These are phyloP conservation scores for Eristalis tenax DNA, from an alignment of 2,888 invertebrate genomes.

Conservation along the genomic window DNA sequence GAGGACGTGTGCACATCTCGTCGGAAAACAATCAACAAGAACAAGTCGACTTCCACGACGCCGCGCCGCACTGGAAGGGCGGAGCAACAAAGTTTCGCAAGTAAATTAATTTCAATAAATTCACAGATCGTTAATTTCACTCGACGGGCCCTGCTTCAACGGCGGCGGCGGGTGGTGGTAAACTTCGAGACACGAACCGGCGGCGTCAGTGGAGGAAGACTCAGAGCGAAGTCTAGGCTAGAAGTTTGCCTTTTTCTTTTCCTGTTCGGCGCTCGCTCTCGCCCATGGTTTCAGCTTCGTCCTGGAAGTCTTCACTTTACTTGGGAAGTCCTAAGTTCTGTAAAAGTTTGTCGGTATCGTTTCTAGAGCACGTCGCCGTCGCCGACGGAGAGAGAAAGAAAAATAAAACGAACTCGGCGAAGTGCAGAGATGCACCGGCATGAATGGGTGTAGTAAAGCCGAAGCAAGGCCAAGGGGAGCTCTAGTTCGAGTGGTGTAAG, in stretches of 20 bases:
- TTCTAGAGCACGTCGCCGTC: constrained; percentile 10
- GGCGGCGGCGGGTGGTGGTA: not conserved
- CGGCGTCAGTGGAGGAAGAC: not conserved
- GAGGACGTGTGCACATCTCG: constrained; percentile 11
- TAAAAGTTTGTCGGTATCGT: constrained; percentile 58
- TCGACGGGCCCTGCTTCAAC: not conserved
- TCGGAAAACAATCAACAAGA: constrained; percentile 32
- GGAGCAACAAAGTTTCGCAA: constrained; percentile 47
- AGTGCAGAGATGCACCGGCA: constrained; percentile 1
- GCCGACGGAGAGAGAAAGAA: not conserved
- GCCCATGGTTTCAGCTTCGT: constrained; percentile 2
- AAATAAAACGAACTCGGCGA: not conserved
- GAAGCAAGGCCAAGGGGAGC: constrained; percentile 36
- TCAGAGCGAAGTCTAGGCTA: constrained; percentile 30
- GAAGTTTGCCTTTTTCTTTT: not conserved
- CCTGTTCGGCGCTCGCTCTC: not conserved
- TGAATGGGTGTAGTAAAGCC: constrained; percentile 35
- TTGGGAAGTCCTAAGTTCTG: constrained; percentile 53
- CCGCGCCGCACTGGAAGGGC: not conserved
- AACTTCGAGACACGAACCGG: not conserved
- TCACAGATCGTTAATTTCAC: constrained; percentile 67
- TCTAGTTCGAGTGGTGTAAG: constrained; percentile 47
- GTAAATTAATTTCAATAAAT: constrained; percentile 70
- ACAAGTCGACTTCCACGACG: not conserved
- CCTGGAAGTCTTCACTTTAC: constrained; percentile 24